A percentile compares a stretch with the other conserved stretches of the same genome.
Conservation (phyloP, 2,888 invertebrate species). For the Octodonta nipae region DNA sequence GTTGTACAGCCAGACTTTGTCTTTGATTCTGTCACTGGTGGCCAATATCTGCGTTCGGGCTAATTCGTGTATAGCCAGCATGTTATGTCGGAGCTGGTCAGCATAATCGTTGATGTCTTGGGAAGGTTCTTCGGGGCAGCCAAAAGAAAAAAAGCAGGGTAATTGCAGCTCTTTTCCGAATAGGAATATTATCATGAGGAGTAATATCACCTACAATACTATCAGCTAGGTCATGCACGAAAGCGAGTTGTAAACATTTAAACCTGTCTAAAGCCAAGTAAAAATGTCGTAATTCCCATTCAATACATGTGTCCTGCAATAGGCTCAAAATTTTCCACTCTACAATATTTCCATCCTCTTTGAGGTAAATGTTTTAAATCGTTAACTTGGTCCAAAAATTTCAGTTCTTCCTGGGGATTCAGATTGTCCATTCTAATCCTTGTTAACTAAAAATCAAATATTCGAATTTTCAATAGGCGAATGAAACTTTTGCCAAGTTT, state of each 20-base stretch:
- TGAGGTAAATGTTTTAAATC: conserved; percentile 55
- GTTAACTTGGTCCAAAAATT: conserved; percentile 29
- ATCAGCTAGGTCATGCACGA: conserved; percentile 94
- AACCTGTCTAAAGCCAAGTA: conserved; percentile 52
- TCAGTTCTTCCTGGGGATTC: conserved; percentile 26
- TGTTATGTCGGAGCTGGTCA: too few species aligned
- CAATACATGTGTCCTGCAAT: conserved; percentile 94
- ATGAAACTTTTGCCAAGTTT: too few species aligned
- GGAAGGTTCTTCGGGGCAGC: too few species aligned
- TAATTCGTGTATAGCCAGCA: too few species aligned
- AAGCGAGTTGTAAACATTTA: conserved; percentile 63
- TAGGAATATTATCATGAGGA: conserved; percentile 74
- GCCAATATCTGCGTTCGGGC: too few species aligned
- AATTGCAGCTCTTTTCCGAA: conserved; percentile 69
- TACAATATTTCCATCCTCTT: conserved; percentile 75
- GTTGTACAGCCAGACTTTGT: too few species aligned
- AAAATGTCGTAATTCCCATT: conserved; percentile 84
- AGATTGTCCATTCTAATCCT: conserved; percentile 32
- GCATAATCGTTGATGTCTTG: too few species aligned
- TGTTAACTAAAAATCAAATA: too few species aligned
- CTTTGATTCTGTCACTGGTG: too few species aligned
- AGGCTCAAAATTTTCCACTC: conserved; percentile 72
- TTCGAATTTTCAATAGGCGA: too few species aligned
- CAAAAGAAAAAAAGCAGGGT: too few species aligned
- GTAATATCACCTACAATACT: conserved; percentile 93